Percentiles rank a stretch among this genome's conserved stretches.
These are phyloP conservation scores for Thera britannica DNA, from an alignment of 2,888 invertebrate species.

Conservation along the genomic window DNA sequence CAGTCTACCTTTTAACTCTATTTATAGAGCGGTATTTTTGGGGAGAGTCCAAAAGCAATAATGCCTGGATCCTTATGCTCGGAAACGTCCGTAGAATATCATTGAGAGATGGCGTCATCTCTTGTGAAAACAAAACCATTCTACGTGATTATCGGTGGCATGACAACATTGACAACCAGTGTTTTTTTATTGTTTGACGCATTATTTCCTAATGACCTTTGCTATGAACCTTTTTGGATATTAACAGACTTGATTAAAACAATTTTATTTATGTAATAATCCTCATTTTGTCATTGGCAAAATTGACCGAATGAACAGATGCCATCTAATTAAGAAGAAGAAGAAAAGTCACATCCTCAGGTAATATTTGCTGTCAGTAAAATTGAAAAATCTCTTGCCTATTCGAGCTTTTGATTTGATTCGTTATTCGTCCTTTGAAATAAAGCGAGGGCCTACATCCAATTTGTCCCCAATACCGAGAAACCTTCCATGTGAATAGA, in stretches of 20 bases:
- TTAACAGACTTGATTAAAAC: no score
- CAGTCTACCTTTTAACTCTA: background rate
- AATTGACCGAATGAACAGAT: no score
- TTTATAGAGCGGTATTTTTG: background rate
- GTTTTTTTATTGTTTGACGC: no score
- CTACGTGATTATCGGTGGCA: no score
- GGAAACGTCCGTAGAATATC: background rate
- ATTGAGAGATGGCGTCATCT: background rate
- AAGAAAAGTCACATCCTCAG: no score
- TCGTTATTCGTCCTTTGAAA: background rate
- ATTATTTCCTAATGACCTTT: no score
- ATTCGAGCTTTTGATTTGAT: background rate
- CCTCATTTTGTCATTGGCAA: no score
- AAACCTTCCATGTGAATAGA: slow-evolving; percentile 44
- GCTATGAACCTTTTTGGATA: no score
- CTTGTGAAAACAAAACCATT: no score
- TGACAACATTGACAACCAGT: no score
- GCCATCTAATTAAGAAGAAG: no score
- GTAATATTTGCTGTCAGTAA: background rate
- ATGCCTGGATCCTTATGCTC: background rate
- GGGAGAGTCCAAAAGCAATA: background rate
- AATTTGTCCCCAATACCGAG: slow-evolving; percentile 42
- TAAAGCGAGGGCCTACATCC: slow-evolving; percentile 18
- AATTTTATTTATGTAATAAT: no score
- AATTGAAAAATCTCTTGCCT: background rate